Percentiles rank a stretch among this genome's conserved stretches.
These are phyloP conservation scores for Phocoena sinus DNA, from an alignment of 2,113 vertebrate species.

Conservation along the genomic window DNA sequence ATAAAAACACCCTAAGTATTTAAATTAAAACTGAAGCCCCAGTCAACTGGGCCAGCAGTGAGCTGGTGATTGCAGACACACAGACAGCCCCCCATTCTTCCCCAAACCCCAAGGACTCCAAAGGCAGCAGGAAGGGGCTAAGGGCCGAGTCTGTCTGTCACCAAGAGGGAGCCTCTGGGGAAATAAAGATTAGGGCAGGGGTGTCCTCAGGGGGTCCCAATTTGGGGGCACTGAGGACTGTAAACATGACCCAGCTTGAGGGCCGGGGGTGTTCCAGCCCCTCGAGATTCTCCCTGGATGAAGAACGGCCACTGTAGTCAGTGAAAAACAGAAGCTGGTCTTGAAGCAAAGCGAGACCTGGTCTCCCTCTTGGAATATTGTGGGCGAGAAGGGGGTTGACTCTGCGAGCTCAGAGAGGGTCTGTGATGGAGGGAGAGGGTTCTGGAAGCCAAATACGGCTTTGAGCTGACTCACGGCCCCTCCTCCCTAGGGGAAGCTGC, in stretches of 20 bases:
- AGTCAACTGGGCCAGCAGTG: conserved; percentile 52
- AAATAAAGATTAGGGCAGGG: background rate
- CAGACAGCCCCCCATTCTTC: background rate
- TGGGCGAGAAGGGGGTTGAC: background rate
- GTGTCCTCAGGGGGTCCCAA: background rate
- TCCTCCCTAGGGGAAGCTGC: background rate
- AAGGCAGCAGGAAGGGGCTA: background rate
- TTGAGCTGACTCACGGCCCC: no score
- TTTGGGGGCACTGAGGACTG: conserved; percentile 33
- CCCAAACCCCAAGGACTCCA: background rate
- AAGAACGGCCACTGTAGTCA: conserved; percentile 37
- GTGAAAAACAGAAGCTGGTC: background rate
- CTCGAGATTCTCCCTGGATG: background rate
- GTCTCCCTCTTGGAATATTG: background rate
- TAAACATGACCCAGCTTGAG: conserved; percentile 55
- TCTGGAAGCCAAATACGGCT: background rate
- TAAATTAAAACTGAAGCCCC: background rate
- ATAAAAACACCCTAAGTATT: background rate
- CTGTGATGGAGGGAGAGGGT: no score
- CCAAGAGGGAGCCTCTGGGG: background rate
- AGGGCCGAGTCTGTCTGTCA: background rate
- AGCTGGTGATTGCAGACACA: background rate
- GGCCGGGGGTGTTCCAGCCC: background rate
- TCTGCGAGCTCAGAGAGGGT: background rate
- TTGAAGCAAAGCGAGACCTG: background rate